Evolutionary conservation across 2,797 vertebrate genomes (phyloP), one percentile per base, ranked within the genome.

Genomic region (Nannoperca obscura): DNA sequence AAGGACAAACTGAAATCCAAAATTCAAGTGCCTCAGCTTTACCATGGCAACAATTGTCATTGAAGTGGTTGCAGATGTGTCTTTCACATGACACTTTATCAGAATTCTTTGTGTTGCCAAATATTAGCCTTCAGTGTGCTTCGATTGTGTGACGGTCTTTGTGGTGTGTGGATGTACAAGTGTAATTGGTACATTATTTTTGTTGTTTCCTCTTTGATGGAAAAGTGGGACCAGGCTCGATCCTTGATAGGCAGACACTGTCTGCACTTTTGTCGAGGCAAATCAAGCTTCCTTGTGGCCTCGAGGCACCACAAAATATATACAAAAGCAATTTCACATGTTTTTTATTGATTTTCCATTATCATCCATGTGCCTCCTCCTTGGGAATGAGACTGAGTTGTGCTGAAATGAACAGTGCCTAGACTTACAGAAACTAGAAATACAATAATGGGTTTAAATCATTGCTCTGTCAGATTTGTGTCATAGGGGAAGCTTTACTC

Each of bases 51-150:
- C 87, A 9, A 46, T 78, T 88, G 84, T 83, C 32, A 40, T 0
- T 88, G 81, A 75, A 85, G 82, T 82, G 78, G 74, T 57, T 83
- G 78, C 89, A 91, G 87, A 88, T 88, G 87, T 89, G 86, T 81
- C 64, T 83, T 74, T 86, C 73, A 71, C 44, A 5, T 50, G 62
- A 61, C 76, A 53, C 68, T 84, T 78, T 30, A 70, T 69, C 66
- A 57, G 36, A 71, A 71, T 62, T 78, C 74, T 86, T 87, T 75
- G 49, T 62, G 74, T 81, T 61, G 76, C 81, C 80, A 86, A 90
- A 87, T 82, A 81, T 83, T 78, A 71, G 76, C 73, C 65, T 80
- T 78, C 40, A 20, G 65, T 5, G 6, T 22, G 78, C 80, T 34
- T 62, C 71, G 57, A n/a, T 62, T 82, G 65, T 76, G 64, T 61